A percentile compares a stretch with the other conserved stretches of the same genome.
Evolutionary conservation across 2,888 invertebrate species (phyloP).

Genomic region (Prenolepis imparis): DNA sequence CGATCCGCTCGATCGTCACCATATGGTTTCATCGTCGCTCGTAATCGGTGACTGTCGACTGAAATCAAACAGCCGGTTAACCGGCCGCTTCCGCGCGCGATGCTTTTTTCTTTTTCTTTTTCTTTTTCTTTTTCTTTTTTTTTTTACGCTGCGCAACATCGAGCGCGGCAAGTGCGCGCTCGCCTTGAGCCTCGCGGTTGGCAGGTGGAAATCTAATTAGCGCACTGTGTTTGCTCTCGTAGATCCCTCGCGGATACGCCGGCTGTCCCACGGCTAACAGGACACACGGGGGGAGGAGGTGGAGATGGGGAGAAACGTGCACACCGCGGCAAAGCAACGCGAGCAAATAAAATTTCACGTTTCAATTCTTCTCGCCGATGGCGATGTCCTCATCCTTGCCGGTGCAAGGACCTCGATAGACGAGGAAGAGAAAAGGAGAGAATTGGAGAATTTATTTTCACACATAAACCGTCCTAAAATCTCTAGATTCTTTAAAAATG

Average conservation of each 20-base stretch:
- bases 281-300: neutral
- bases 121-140: too few species aligned
- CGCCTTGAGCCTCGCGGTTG: conserved; percentile 55
- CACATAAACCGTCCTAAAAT: neutral
- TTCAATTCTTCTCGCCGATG: conserved; percentile 25
- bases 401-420: neutral
- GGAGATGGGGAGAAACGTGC: neutral
- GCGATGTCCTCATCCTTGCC: neutral
- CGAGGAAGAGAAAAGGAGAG: neutral
- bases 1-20: conserved; percentile 51
- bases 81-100: conserved; percentile 61
- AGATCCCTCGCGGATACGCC: conserved; percentile 67
- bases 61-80: conserved; percentile 64
- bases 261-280: conserved; percentile 65
- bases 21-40: conserved; percentile 46
- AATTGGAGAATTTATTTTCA: neutral
- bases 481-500: neutral
- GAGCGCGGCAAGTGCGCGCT: conserved; percentile 21
- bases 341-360: conserved; percentile 49
- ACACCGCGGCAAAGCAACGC: conserved; percentile 24
- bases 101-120: conserved; percentile 38
- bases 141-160: conserved; percentile 49
- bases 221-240: conserved; percentile 66
- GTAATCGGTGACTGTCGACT: conserved; percentile 49
- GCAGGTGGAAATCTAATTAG: conserved; percentile 76